Base-by-base conservation (phyloP, 2,888 invertebrate species). In the Beris chalybata region DNA sequence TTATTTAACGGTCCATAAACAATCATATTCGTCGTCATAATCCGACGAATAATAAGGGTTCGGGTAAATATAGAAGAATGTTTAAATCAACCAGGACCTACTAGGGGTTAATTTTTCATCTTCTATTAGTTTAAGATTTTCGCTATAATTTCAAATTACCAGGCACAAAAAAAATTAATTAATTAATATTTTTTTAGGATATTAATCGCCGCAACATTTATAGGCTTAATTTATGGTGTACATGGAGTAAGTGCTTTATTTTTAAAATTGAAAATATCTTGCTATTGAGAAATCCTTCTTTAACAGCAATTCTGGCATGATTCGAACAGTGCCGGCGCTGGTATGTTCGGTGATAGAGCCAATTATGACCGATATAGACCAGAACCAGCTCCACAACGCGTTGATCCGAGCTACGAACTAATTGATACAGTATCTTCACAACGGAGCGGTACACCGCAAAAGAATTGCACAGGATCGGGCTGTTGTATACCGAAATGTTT, bases 401-500 rank as follows among this genome's bases (percentile, higher is more conserved):
- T 69, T 5, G 78, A 79, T 58, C 74, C 74, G 3, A 79, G 79
- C 67, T 82, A 78, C 71, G 76, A 77, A 32, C 74, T 79, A 73
- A 71, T 79, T 61, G 77, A 79, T 70, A 77, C 79, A 58, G 77
- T 75, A 7, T 71, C 75, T 7, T 71, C 72, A 65, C 75, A 72
- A 64, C 74, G 74, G 32, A 73, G 75, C 70, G 75, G 80, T 74
- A 6, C 71, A 70, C 81, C 84, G 73, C 67, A 82, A n/a, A 83
- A 83, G 54, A 88, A 89, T 74, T 89, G 89, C 73, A 86, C 85
- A 1, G 87, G 85, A 11, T 83, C 86, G 0, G 89, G 86, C 66
- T 87, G 88, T 73, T 93, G 93, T 75, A 85, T 87, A 48, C 92
- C 93, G 0, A 92, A 93, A 83, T 94, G 94, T 79, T 89, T 92